Evolutionary conservation across 1,140 invertebrate species (phyloP).

Genomic region (Hylaeus volcanicus): DNA sequence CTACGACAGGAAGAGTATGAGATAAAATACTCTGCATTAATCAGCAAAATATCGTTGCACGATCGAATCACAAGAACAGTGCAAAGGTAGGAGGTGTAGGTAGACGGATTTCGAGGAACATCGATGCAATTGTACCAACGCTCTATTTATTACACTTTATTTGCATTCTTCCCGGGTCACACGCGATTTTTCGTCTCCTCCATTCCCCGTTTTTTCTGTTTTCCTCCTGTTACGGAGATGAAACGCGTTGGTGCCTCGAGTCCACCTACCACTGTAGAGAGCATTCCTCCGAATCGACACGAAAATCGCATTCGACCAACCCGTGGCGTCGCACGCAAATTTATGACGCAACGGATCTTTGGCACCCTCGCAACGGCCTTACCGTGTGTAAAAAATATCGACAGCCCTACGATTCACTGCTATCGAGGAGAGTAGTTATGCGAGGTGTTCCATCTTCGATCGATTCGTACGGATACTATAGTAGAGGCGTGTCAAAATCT

Average conservation of each 20-base stretch:
- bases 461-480: background rate
- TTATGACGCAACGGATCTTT: slow-evolving; percentile 31
- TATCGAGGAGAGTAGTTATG: background rate
- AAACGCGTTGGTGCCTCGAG: slow-evolving; percentile 3
- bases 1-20: too few species aligned
- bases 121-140: slow-evolving; percentile 47
- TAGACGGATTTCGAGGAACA: slow-evolving; percentile 10
- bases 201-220: slow-evolving; percentile 6
- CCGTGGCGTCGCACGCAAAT: background rate
- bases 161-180: slow-evolving; percentile 59
- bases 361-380: background rate
- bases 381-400: slow-evolving; percentile 13
- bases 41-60: too few species aligned
- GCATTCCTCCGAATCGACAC: slow-evolving; percentile 26
- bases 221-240: background rate
- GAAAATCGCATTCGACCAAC: slow-evolving; percentile 38
- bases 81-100: background rate
- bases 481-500: too few species aligned
- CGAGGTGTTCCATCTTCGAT: background rate
- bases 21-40: too few species aligned
- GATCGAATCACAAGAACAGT: background rate
- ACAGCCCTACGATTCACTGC: background rate
- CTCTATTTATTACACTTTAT: slow-evolving; percentile 66
- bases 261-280: slow-evolving; percentile 5
- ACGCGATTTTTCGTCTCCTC: slow-evolving; percentile 59